These are phyloP conservation scores for Pectinophora gossypiella DNA, from an alignment of 1,140 invertebrate species.

Conservation along the genomic window DNA sequence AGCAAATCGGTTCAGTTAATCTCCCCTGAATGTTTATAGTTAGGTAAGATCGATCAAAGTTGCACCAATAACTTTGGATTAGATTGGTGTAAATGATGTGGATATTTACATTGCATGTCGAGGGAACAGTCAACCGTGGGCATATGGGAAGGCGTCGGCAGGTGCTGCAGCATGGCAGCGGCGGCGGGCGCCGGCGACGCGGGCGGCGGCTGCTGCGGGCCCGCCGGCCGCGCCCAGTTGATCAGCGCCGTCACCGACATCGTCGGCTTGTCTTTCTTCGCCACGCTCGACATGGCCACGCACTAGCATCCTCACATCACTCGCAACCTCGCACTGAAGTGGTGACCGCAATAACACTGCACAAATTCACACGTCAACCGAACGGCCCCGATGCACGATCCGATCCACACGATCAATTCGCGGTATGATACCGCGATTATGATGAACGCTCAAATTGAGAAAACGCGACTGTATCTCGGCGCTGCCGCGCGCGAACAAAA, in stretches of 20 bases:
- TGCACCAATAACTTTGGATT: too few species aligned
- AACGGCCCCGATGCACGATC: slow-evolving; percentile 16
- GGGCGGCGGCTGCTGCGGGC: slow-evolving; percentile 46
- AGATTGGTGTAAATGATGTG: too few species aligned
- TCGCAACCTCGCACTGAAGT: slow-evolving; percentile 29
- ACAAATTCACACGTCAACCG: slow-evolving; percentile 26
- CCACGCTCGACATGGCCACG: slow-evolving; percentile 75
- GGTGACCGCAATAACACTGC: slow-evolving; percentile 23
- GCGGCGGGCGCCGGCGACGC: slow-evolving; percentile 72
- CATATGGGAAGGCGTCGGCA: slow-evolving; percentile 43
- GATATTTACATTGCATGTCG: slow-evolving; percentile 67
- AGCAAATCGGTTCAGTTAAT: too few species aligned
- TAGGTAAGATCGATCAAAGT: too few species aligned
- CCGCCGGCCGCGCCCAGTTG: slow-evolving; percentile 60
- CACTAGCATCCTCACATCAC: slow-evolving; percentile 70
- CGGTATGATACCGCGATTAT: slow-evolving; percentile 17
- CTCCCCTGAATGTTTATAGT: too few species aligned
- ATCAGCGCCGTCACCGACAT: slow-evolving; percentile 89
- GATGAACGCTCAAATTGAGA: not conserved
- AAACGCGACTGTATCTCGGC: not conserved
- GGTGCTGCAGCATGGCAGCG: slow-evolving; percentile 33
- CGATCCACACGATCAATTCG: slow-evolving; percentile 31
- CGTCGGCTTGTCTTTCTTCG: slow-evolving; percentile 90
- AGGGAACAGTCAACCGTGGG: slow-evolving; percentile 52
- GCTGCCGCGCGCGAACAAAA: slow-evolving; percentile 27